Percentiles rank a stretch among this genome's conserved stretches.
Conservation (phyloP, 2,888 invertebrate genomes). For the Dynastes maya region DNA sequence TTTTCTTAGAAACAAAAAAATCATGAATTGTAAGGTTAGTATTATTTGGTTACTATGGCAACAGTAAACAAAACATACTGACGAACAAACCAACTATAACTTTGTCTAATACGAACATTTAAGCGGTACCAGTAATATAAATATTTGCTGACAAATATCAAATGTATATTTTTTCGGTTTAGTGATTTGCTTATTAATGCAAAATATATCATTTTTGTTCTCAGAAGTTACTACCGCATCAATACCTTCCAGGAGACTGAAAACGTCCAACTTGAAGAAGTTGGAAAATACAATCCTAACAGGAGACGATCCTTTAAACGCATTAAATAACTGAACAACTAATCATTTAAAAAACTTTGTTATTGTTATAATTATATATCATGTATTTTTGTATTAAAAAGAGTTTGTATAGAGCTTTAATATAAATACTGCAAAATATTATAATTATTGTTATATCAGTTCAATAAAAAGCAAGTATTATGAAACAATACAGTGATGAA, state of each 20-base stretch:
- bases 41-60: too few species aligned
- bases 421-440: conserved; percentile 34
- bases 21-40: too few species aligned
- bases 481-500: conserved; percentile 17
- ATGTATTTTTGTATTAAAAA: conserved; percentile 42
- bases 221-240: conserved; percentile 23
- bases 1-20: too few species aligned
- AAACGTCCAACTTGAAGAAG: conserved; percentile 60
- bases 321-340: conserved; percentile 49
- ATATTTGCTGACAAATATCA: background rate
- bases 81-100: too few species aligned
- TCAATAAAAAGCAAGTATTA: conserved; percentile 32
- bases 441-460: conserved; percentile 27
- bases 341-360: conserved; percentile 25
- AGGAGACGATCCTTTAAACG: conserved; percentile 61
- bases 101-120: too few species aligned
- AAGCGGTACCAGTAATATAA: too few species aligned
- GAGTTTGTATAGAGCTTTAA: conserved; percentile 40
- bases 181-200: background rate
- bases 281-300: conserved; percentile 62
- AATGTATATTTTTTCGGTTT: background rate
- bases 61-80: too few species aligned
- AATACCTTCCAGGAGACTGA: conserved; percentile 58
- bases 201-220: background rate
- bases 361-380: conserved; percentile 42